Conservation (phyloP, 1,140 invertebrate genomes). For the Wiebesia pumilae region DNA sequence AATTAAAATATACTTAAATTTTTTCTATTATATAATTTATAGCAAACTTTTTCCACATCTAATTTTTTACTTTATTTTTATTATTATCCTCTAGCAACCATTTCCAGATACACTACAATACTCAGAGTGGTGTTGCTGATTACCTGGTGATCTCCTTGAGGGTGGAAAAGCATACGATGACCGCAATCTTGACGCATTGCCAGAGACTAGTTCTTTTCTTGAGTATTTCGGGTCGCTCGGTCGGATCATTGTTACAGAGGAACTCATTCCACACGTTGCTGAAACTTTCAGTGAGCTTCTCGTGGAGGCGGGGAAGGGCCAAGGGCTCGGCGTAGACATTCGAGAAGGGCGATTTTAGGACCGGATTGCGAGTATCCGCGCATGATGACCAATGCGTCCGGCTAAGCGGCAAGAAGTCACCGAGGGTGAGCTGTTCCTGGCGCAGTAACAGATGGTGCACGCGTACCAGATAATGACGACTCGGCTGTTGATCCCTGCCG, state of each 20-base stretch:
- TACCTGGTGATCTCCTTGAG: conserved; percentile 76
- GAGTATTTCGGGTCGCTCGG: conserved; percentile 80
- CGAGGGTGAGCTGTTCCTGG: conserved; percentile 81
- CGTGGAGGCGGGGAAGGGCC: conserved; percentile 80
- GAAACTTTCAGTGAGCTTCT: conserved; percentile 80
- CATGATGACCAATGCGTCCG: background rate
- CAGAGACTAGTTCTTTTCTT: conserved; percentile 78
- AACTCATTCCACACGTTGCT: conserved; percentile 88
- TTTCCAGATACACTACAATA: too few species aligned
- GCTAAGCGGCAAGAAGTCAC: conserved; percentile 83
- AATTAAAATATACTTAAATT: too few species aligned
- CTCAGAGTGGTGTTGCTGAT: background rate
- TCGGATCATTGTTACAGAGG: conserved; percentile 84
- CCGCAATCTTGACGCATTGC: conserved; percentile 76
- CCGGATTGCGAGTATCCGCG: background rate
- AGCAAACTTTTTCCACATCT: too few species aligned
- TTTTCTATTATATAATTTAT: too few species aligned
- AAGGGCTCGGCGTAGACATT: conserved; percentile 78
- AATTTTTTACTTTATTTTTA: too few species aligned
- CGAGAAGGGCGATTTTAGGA: conserved; percentile 71
- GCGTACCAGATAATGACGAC: conserved; percentile 75
- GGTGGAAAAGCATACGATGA: conserved; percentile 78
- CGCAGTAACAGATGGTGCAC: conserved; percentile 85
- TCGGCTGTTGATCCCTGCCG: conserved; percentile 64
- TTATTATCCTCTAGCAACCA: too few species aligned